These are phyloP conservation scores for Falco punctatus DNA, from an alignment of 2,113 vertebrate species.

Conservation along the genomic window DNA sequence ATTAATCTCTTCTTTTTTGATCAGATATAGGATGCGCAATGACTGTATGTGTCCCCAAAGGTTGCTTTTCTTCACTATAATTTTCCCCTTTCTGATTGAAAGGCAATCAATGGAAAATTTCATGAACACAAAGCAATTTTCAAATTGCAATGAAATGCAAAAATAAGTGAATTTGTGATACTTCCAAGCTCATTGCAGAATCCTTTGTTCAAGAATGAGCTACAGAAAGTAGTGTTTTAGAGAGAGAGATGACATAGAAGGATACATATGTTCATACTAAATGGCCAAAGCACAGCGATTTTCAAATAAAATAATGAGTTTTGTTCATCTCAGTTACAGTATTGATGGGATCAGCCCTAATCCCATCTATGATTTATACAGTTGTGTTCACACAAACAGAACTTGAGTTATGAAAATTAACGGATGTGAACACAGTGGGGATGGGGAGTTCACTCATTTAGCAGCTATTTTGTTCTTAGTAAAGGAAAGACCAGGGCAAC, in stretches of 20 bases:
- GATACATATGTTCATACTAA: background rate
- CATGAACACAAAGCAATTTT: background rate
- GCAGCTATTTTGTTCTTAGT: background rate
- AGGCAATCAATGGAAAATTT: background rate
- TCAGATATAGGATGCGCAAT: background rate
- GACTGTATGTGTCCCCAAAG: rapidly evolving
- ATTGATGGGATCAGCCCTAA: background rate
- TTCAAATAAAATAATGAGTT: background rate
- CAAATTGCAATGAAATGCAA: background rate
- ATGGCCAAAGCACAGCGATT: background rate
- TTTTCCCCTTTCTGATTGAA: background rate
- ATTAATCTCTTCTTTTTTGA: background rate
- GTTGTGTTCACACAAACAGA: background rate
- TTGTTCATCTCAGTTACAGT: background rate
- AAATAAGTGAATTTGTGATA: background rate
- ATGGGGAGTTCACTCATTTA: background rate
- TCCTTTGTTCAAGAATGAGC: background rate
- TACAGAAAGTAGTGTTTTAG: background rate
- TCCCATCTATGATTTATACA: background rate
- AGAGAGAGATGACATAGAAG: background rate
- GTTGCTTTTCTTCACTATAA: background rate
- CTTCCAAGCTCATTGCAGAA: background rate
- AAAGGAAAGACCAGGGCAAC: background rate
- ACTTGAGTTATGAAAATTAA: background rate
- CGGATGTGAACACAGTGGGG: background rate